Conservation (phyloP, 30 jellyfish, hydroid and myxozoan genomes). For the Aurelia aurita complex sp. Pacific region DNA sequence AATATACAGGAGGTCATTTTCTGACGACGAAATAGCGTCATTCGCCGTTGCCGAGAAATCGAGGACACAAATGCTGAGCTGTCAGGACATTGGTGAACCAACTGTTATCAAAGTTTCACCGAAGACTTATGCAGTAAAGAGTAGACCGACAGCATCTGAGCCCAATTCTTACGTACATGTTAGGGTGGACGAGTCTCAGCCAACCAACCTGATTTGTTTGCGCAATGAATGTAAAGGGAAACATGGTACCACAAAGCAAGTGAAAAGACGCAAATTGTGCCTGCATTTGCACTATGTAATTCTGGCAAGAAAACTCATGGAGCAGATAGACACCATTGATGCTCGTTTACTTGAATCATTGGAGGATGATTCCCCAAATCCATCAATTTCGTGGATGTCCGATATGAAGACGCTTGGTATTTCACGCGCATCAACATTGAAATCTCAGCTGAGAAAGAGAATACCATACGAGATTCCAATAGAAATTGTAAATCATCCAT, state of each 20-base stretch:
- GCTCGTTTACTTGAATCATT: too few relatives aligned
- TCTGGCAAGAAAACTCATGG: background rate
- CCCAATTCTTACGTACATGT: slow-evolving; percentile 5
- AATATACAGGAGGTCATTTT: background rate
- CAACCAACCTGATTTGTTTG: slow-evolving; percentile 4
- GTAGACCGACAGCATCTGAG: slow-evolving; percentile 2
- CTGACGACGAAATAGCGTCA: slow-evolving; percentile 4
- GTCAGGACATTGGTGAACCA: slow-evolving; percentile 12
- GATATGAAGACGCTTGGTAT: background rate
- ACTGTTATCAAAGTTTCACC: background rate
- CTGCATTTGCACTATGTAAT: background rate
- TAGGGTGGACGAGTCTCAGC: background rate
- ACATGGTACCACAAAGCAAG: slow-evolving; percentile 12
- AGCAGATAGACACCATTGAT: too few relatives aligned
- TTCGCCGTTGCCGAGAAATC: slow-evolving; percentile 10
- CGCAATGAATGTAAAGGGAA: slow-evolving; percentile 13
- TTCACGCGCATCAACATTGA: background rate
- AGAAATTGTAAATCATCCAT: background rate
- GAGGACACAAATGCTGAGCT: background rate
- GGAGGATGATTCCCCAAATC: too few relatives aligned
- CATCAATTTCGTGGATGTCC: background rate
- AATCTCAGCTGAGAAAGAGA: background rate
- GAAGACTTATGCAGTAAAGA: background rate
- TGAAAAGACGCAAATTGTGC: slow-evolving; percentile 2
- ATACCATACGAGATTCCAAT: background rate